These are phyloP conservation scores for Arenaria interpres DNA, from an alignment of 2,113 vertebrate species.

Conservation along the genomic window DNA sequence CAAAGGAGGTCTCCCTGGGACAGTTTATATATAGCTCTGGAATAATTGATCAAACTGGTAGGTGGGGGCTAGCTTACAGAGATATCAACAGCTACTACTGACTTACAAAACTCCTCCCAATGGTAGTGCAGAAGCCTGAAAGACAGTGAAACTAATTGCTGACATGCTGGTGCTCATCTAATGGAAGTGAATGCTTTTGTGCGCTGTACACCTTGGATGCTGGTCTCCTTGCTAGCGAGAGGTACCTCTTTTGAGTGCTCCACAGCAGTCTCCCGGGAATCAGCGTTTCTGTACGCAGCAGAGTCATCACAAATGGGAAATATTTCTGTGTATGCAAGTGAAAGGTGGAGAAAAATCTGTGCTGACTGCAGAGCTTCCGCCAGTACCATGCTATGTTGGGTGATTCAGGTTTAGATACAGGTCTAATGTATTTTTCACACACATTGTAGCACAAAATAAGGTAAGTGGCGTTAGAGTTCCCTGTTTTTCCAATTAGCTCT, in stretches of 20 bases:
- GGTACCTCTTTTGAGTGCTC: not conserved
- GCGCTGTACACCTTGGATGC: not conserved
- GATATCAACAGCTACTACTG: not conserved
- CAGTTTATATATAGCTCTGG: not conserved
- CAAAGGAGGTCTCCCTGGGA: not conserved
- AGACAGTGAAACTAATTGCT: not conserved
- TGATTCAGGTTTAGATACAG: not conserved
- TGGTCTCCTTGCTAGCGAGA: not conserved
- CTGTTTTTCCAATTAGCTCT: not conserved
- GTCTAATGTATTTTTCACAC: not conserved
- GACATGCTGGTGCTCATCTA: not conserved
- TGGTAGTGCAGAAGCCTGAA: not conserved
- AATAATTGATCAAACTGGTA: not conserved
- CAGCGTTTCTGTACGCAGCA: not conserved
- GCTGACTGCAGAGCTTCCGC: not conserved
- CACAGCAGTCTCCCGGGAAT: not conserved
- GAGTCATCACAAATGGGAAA: not conserved
- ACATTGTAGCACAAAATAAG: not conserved
- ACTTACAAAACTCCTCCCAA: not conserved
- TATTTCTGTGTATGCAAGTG: not conserved
- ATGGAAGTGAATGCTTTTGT: not conserved
- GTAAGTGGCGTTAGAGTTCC: not conserved
- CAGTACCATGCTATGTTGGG: fast-evolving
- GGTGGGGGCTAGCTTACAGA: not conserved
- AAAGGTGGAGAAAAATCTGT: not conserved